These are phyloP conservation scores for Punctoribates punctum DNA, from an alignment of 2,888 invertebrate species.

Conservation along the genomic window DNA sequence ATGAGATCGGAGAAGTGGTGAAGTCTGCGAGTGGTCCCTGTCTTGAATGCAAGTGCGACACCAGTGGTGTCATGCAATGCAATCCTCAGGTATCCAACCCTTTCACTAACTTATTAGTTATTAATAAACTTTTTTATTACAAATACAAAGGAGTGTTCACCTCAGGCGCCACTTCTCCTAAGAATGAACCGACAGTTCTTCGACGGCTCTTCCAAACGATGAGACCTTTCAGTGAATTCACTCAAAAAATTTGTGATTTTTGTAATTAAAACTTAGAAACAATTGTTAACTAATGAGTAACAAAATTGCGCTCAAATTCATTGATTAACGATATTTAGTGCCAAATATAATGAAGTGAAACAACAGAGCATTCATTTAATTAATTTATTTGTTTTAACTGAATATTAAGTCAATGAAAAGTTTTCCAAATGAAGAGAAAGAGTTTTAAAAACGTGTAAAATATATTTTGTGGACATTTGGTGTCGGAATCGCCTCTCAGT, in stretches of 20 bases:
- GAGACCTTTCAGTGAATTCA: not conserved
- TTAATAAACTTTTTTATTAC: not conserved
- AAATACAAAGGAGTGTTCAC: conserved; percentile 51
- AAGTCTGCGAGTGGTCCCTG: conserved; percentile 84
- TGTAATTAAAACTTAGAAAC: not conserved
- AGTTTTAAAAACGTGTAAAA: not conserved
- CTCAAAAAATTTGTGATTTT: not conserved
- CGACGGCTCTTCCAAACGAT: conserved; percentile 1
- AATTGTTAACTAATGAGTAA: not conserved
- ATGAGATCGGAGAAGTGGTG: conserved; percentile 78
- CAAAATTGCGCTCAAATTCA: conserved; percentile 24
- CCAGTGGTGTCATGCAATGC: conserved; percentile 89
- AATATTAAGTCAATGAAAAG: not conserved
- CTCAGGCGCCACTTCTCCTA: conserved; percentile 47
- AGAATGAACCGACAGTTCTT: conserved; percentile 48
- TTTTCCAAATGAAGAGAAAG: not conserved
- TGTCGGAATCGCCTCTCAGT: conserved; percentile 3
- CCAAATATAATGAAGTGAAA: not conserved
- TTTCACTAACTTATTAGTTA: not conserved
- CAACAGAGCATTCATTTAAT: not conserved
- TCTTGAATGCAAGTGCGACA: conserved; percentile 90
- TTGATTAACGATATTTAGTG: not conserved
- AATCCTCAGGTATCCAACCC: conserved; percentile 75
- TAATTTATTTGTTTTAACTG: not conserved
- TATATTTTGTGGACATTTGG: not conserved